Conservation (phyloP, 2,113 vertebrate species). For the Dermatemys mawii region DNA sequence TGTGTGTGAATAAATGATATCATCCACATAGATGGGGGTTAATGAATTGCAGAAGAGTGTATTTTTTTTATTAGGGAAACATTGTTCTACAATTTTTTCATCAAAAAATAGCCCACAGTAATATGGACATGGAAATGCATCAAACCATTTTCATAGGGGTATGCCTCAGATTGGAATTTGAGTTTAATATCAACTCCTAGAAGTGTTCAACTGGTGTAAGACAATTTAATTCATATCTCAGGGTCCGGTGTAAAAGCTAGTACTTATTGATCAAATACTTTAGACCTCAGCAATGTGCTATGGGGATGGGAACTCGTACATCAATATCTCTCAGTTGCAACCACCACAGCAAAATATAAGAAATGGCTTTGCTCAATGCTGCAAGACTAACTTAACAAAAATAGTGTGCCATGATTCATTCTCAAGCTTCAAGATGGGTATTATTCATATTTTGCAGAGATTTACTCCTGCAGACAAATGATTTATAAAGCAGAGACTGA, state of each 20-base stretch:
- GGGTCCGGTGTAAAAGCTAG: accelerated
- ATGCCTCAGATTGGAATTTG: accelerated
- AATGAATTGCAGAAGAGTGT: constrained; percentile 39
- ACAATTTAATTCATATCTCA: background rate
- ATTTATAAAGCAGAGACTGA: background rate
- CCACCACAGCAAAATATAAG: background rate
- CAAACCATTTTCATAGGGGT: background rate
- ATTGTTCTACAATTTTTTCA: background rate
- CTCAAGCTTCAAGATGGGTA: background rate
- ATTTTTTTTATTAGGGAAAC: constrained; percentile 10
- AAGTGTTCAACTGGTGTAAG: background rate
- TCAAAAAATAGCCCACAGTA: background rate
- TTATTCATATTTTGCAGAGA: background rate
- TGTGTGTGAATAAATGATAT: constrained; percentile 51
- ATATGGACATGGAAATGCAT: accelerated
- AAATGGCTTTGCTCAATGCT: accelerated
- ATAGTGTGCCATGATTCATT: background rate
- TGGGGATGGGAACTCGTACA: background rate
- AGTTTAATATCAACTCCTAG: accelerated
- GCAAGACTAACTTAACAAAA: background rate
- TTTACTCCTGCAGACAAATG: background rate
- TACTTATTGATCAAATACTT: background rate
- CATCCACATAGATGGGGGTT: background rate
- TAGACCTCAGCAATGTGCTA: background rate
- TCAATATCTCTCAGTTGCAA: background rate